A percentile compares a stretch with the other conserved stretches of the same genome.
phyloP scores from a whole-genome alignment of 30 jellyfish, hydroid and myxozoan species.

The Rhopilema esculentum region DNA sequence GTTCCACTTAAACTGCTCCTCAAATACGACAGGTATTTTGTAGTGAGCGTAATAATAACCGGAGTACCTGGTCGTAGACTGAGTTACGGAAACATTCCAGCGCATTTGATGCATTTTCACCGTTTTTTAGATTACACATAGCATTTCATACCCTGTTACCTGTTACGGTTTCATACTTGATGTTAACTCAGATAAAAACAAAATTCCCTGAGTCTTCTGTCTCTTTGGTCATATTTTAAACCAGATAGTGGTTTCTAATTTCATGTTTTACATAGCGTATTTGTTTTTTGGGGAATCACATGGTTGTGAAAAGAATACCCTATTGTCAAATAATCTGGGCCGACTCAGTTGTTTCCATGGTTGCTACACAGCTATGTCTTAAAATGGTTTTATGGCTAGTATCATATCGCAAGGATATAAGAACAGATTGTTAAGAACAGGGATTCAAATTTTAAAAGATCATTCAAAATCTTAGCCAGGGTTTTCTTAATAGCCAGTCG shows the following conservation, averaged over 20 bases:
- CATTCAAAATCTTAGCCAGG: too few species aligned
- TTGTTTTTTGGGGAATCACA: neutral
- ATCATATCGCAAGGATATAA: too few species aligned
- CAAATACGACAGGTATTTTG: neutral
- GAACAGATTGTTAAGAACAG: neutral
- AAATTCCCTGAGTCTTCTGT: too few species aligned
- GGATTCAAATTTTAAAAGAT: neutral
- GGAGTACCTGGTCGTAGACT: neutral
- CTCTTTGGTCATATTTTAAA: neutral
- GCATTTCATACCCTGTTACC: neutral
- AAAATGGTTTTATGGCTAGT: too few species aligned
- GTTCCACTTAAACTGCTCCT: neutral
- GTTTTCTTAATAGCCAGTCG: too few species aligned
- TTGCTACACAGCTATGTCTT: neutral
- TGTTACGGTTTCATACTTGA: neutral
- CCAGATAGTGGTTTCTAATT: neutral
- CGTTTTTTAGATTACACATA: neutral
- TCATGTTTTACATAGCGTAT: neutral
- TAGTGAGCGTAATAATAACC: neutral
- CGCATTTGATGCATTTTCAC: neutral
- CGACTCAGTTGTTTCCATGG: neutral
- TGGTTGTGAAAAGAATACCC: neutral
- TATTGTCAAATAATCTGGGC: neutral
- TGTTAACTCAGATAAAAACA: neutral
- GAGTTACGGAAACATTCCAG: neutral